phyloP scores from a whole-genome alignment of 1,140 invertebrate genomes.

The Hormaphis cornu region DNA sequence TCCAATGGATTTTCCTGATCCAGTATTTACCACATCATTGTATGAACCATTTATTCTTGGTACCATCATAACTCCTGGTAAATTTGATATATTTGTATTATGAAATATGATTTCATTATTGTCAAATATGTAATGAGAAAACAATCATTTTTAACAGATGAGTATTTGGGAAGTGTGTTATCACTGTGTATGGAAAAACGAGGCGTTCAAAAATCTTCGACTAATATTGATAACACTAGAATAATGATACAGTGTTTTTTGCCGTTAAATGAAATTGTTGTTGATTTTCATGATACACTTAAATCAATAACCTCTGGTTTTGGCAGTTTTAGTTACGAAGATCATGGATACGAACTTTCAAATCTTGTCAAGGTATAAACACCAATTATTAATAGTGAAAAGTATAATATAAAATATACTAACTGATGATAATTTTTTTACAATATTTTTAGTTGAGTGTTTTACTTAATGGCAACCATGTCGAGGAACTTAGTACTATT shows the following conservation, averaged over 20 bases:
- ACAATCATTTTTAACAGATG: slow-evolving; percentile 44
- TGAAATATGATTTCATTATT: background rate
- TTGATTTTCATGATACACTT: slow-evolving; percentile 89
- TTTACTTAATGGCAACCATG: slow-evolving; percentile 63
- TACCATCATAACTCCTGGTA: slow-evolving; percentile 48
- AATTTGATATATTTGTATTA: slow-evolving; percentile 46
- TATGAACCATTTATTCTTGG: slow-evolving; percentile 76
- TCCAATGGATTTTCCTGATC: slow-evolving; percentile 68
- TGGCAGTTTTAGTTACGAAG: slow-evolving; percentile 96
- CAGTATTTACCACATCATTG: slow-evolving; percentile 57
- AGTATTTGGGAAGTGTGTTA: slow-evolving; percentile 61
- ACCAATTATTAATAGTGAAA: background rate
- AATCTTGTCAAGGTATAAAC: slow-evolving; percentile 47
- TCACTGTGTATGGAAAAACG: slow-evolving; percentile 66
- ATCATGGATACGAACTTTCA: slow-evolving; percentile 42
- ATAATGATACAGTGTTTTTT: slow-evolving; percentile 73
- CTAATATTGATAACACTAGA: slow-evolving; percentile 70
- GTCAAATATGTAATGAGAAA: background rate
- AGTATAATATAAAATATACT: background rate
- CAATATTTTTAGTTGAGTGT: slow-evolving; percentile 35
- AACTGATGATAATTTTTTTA: slow-evolving; percentile 45
- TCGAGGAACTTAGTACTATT: slow-evolving; percentile 83
- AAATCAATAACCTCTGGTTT: slow-evolving; percentile 87
- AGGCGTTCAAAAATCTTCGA: slow-evolving; percentile 62
- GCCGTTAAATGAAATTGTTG: slow-evolving; percentile 84